Base-by-base conservation (phyloP, 2,113 vertebrate species). In the Passer domesticus region DNA sequence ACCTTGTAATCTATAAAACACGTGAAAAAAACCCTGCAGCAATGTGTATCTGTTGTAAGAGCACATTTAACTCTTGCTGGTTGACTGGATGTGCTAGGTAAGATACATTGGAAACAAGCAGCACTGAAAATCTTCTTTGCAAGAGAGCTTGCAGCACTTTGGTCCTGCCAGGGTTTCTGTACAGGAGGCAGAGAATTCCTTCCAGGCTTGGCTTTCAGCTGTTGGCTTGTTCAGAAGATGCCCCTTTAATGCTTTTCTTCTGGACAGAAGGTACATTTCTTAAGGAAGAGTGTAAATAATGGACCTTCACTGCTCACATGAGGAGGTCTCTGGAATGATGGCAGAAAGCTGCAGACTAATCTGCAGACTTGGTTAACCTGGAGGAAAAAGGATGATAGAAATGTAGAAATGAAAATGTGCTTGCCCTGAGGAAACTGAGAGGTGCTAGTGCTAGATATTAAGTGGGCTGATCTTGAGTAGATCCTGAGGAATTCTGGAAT, bases 21-120 rank as follows among this genome's bases (percentile, higher is more conserved):
- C 56, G n/a, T n/a, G 69, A 53, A 18, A 22, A 53, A 66, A 50
- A 1, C 1, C 0, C 6, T 3, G 1, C 30, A 68, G 23, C 33
- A 81, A n/a, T 67, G 52, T 66, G 64, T 15, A 23, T n/a, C 47
- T 82, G 19, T 56, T 84, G 43, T 50, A 55, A 77, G 35, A 77
- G 63, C 33, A n/a, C 15, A 21, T 46, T 53, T 83, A 74, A 68
- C 43, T 44, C 25, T 58, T 37, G 10, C 52, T 49, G 13, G 13
- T 28, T 68, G 46, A 41, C 33, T 83, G 19, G 15, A 11, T 89
- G 47, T 33, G 33, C 47, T 43, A 55, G 27, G 31, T 70, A 70
- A 55, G 58, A 46, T 7, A 33, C 13, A 69, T 4, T 25, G 43
- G 33, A 85, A 95, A 18, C 3, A 83, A 27, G 30, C 8, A 83